A percentile compares a stretch with the other conserved stretches of the same genome.
phyloP scores from a whole-genome alignment of 2,888 invertebrate species.

The Meghimatium bilineatum region DNA sequence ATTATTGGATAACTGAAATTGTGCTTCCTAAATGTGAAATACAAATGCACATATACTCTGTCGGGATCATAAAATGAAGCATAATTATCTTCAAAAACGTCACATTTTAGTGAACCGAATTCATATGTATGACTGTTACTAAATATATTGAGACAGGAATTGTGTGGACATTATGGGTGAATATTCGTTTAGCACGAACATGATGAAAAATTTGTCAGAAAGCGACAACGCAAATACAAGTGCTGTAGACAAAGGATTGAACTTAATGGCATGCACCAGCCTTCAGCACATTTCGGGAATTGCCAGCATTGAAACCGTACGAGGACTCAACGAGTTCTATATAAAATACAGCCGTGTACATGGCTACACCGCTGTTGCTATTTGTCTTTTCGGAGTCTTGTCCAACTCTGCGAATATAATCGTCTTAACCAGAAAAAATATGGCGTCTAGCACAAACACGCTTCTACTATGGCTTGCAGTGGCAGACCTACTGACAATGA shows the following conservation, averaged over 20 bases:
- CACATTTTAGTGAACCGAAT: too few species aligned
- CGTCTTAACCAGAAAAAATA: slow-evolving; percentile 91
- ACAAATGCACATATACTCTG: too few species aligned
- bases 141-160: too few species aligned
- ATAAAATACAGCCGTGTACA: slow-evolving; percentile 80
- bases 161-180: too few species aligned
- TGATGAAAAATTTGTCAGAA: not conserved
- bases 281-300: slow-evolving; percentile 49
- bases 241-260: not conserved
- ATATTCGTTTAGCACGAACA: too few species aligned
- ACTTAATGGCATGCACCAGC: not conserved
- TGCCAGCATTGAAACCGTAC: slow-evolving; percentile 48
- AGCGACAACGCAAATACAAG: not conserved
- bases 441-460: slow-evolving; percentile 93
- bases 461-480: slow-evolving; percentile 89
- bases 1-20: too few species aligned
- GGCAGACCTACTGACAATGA: slow-evolving; percentile 93
- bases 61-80: too few species aligned
- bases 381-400: slow-evolving; percentile 92
- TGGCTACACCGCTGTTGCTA: slow-evolving; percentile 89
- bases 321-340: slow-evolving; percentile 61
- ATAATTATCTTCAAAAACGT: too few species aligned
- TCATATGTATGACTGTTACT: too few species aligned
- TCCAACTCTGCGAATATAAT: slow-evolving; percentile 94
- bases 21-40: too few species aligned